phyloP scores from a whole-genome alignment of 2,888 invertebrate genomes.

The Cantharis lateralis region DNA sequence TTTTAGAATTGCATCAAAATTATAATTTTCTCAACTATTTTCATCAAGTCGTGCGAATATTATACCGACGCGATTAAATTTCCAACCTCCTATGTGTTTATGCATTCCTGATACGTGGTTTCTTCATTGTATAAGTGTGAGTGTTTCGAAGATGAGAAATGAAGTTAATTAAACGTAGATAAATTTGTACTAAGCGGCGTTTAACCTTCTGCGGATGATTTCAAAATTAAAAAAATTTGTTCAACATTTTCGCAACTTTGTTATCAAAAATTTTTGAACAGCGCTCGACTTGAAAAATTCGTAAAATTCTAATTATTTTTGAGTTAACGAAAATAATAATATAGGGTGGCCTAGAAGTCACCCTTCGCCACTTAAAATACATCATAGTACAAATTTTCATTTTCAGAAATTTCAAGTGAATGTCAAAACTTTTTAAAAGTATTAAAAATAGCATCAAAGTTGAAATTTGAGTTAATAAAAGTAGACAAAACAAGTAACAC shows the following conservation, averaged over 20 bases:
- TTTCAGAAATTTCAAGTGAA: no score
- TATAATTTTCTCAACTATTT: background rate
- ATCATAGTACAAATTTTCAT: no score
- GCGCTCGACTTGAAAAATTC: background rate
- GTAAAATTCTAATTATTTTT: background rate
- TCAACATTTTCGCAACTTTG: background rate
- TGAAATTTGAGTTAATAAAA: no score
- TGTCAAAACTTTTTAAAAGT: no score
- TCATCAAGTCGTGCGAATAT: background rate
- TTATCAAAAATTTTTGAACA: background rate
- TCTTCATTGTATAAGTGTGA: background rate
- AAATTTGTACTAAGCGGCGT: background rate
- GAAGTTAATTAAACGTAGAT: background rate
- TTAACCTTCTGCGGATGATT: background rate
- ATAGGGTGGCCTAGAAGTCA: background rate
- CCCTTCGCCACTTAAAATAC: no score
- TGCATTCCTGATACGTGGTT: background rate
- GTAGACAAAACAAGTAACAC: no score
- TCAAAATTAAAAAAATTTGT: background rate
- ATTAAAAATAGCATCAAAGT: no score
- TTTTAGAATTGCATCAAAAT: background rate
- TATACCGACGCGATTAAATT: background rate
- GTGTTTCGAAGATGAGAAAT: background rate
- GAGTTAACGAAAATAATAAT: background rate
- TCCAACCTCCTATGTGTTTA: background rate